Evolutionary conservation across 2,888 invertebrate species (phyloP), one percentile per base, ranked within the genome.

Genomic region (Argyresthia goedartella): DNA sequence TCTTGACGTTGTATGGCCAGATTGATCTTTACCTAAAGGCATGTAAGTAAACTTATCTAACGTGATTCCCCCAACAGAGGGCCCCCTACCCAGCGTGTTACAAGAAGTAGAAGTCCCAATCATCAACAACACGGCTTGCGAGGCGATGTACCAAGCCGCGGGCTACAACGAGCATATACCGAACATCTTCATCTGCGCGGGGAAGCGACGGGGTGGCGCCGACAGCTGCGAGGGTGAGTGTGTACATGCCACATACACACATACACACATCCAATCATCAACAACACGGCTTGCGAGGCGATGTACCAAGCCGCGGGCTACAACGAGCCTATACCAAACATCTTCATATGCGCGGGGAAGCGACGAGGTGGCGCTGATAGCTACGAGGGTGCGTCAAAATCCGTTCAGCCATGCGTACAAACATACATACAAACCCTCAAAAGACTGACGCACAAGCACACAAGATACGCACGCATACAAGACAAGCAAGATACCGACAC

Each of bases 81-180:
- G 97, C 13, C 96, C 96, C 0, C 80, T 97, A 49, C 96, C 97
- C 15, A 95, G 95, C 66, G 91, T 95, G 11, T 85, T 97, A n/a
- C 96, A 97, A 79, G 95, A 97, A 79, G 97, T 97, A 0, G 90
- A 93, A n/a, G 96, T 97, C 16, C 96, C 96, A 0, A 93, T 97
- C 36, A 94, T 97, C 68, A 96, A 96, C 81, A 97, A 97, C 79
- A 89, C 92, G 0, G 92, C 93, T 0, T 97, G 97, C 71, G 96
- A 97, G 71, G 88, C 91, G 1, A 96, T 97, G 96, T 97, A 97
- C 85, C 89, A 94, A 61, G 90, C 91, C 16, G 96, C 97, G 0
- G 96, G 96, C 0, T 96, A 95, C 78, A 94, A 95, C 60, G 96
- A 97, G 67, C 95, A 96, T 69, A 96, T 96, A 66, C 97, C 97